Evolutionary conservation across 2,797 vertebrate genomes (phyloP).

Genomic region (Phataginus tricuspis): DNA sequence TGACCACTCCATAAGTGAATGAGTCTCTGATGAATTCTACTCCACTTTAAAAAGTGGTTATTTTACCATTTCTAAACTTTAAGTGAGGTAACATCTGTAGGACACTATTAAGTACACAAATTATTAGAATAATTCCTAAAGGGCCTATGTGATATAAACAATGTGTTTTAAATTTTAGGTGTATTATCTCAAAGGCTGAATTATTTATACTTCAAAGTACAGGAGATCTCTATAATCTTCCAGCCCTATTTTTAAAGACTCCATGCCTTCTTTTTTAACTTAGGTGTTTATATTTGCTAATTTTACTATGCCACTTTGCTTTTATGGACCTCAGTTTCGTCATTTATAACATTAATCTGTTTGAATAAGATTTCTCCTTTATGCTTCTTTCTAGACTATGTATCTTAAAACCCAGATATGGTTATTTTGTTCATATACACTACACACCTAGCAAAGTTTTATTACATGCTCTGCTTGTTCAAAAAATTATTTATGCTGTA

Average conservation of each 20-base stretch:
- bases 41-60: neutral
- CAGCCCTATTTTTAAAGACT: neutral
- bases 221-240: neutral
- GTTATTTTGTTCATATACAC: neutral
- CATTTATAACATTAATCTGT: neutral
- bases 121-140: neutral
- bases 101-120: neutral
- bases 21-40: neutral
- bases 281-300: neutral
- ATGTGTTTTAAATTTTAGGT: neutral
- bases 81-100: neutral
- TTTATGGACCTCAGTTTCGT: neutral
- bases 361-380: neutral
- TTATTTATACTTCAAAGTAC: neutral
- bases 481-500: neutral
- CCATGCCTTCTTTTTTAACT: neutral
- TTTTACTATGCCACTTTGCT: neutral
- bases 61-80: neutral
- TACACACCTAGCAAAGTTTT: neutral
- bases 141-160: neutral
- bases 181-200: neutral
- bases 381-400: neutral
- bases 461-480: neutral
- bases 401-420: neutral
- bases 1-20: neutral